Evolutionary conservation across 2,888 invertebrate genomes (phyloP), one percentile per base, ranked within the genome.

Genomic region (Apotomis turbidana): DNA sequence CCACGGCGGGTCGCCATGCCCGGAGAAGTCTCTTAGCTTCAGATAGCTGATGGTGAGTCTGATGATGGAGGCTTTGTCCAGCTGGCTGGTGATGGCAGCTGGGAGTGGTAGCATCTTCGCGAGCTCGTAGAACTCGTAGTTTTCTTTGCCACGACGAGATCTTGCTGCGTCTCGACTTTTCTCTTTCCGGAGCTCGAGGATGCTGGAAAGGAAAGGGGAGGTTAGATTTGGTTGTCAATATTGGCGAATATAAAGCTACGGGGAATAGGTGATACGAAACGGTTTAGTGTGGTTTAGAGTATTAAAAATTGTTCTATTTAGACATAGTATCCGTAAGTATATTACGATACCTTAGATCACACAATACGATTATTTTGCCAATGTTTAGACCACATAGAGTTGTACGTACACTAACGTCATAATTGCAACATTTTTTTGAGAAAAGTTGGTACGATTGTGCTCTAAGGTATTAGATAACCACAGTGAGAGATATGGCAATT

Each of bases 1-100:
- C 99, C 99, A 99, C 89, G 98, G 98, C 27, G 99, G 99, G 85
- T 99, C 98, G 0, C 99, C 99, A 88, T 98, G 98, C 6, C 97
- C 96, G 74, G 98, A 98, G 93, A 99, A 99, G 92, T 99, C 98
- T 79, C 98, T 94, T 87, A 98, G 94, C 93, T 98, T 98, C 91
- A 98, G 96, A 95, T 98, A 98, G 93, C 97, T 98, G 91, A 98
- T 98, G 86, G 98, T 98, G 90, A 98, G 96, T 91, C 98, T 96
- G 94, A 98, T 98, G 90, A 98, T 98, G 87, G 98, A 98, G 76
- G 98, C 98, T 93, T 98, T 98, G 93, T 98, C 98, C 94, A 98
- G 95, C 94, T 98, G 98, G 85, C 97, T 97, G 86, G 98, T 98
- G 87, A 98, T 98, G 84, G 98, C 98, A 49, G 97, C 97, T 27